phyloP scores from a whole-genome alignment of 2,113 vertebrate species.

The Neomonachus schauinslandi region DNA sequence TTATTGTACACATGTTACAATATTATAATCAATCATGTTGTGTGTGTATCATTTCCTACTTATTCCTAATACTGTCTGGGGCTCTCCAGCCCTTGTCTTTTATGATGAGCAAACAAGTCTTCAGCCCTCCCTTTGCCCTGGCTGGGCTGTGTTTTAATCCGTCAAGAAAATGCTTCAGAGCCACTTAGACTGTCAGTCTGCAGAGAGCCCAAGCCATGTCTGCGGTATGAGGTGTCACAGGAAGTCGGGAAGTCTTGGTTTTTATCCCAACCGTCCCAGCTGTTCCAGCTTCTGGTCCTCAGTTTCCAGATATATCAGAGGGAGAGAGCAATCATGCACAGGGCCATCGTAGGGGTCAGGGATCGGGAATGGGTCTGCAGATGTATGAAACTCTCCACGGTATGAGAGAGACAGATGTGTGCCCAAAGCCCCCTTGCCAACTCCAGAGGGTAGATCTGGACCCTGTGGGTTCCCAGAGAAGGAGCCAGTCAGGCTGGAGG shows the following conservation, averaged over 20 bases:
- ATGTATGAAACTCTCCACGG: background rate
- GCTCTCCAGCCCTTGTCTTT: background rate
- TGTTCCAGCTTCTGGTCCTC: background rate
- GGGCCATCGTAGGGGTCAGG: rapidly evolving
- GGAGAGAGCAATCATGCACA: background rate
- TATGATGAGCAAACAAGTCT: background rate
- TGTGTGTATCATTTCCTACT: background rate
- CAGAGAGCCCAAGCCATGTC: background rate
- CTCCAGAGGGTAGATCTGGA: background rate
- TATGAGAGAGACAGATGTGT: background rate
- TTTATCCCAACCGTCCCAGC: background rate
- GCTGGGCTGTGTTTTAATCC: background rate
- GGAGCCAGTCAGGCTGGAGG: background rate
- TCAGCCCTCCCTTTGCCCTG: background rate
- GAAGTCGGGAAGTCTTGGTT: background rate
- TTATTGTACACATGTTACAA: background rate
- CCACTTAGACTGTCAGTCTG: too few relatives aligned
- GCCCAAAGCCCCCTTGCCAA: rapidly evolving
- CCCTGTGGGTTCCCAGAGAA: background rate
- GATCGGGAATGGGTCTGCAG: background rate
- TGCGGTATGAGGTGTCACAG: background rate
- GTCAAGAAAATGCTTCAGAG: background rate
- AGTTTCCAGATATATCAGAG: background rate
- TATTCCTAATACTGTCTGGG: background rate
- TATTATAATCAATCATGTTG: background rate